Conservation (phyloP, 2,797 vertebrate species). For the Amazonetta brasiliensis region DNA sequence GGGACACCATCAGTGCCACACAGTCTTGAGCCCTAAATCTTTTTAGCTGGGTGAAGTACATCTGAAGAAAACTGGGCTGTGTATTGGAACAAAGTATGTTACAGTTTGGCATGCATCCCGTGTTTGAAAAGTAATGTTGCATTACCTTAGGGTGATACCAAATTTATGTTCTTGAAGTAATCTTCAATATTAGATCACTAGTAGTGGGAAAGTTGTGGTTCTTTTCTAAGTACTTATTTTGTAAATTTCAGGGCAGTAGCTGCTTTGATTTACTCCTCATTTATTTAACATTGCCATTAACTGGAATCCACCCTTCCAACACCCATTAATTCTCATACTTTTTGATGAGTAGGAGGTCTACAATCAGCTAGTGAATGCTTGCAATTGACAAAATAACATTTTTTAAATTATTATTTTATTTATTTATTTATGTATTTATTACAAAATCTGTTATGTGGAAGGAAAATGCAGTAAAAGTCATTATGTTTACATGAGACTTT, state of each 20-base stretch:
- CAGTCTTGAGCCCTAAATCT: not conserved
- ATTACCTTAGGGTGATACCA: not conserved
- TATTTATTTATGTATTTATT: no score
- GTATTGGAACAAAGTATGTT: not conserved
- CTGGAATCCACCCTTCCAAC: not conserved
- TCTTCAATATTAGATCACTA: not conserved
- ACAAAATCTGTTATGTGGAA: not conserved
- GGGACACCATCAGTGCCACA: rapidly evolving
- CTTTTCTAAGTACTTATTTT: rapidly evolving
- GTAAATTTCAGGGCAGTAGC: not conserved
- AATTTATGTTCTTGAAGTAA: not conserved
- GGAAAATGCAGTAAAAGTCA: not conserved
- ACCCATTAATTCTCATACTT: not conserved
- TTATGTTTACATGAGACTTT: not conserved
- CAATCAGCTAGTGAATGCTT: not conserved
- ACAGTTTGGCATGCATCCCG: not conserved
- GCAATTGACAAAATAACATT: not conserved
- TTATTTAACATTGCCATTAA: not conserved
- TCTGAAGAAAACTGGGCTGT: not conserved
- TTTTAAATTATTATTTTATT: no score
- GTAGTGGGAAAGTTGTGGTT: not conserved
- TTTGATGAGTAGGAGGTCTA: not conserved
- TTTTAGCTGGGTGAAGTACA: not conserved
- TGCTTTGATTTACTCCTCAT: not conserved
- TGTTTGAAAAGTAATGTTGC: not conserved